A percentile compares a stretch with the other conserved stretches of the same genome.
Evolutionary conservation across 2,797 vertebrate species (phyloP).

Genomic region (Chaetodon trifasciatus): DNA sequence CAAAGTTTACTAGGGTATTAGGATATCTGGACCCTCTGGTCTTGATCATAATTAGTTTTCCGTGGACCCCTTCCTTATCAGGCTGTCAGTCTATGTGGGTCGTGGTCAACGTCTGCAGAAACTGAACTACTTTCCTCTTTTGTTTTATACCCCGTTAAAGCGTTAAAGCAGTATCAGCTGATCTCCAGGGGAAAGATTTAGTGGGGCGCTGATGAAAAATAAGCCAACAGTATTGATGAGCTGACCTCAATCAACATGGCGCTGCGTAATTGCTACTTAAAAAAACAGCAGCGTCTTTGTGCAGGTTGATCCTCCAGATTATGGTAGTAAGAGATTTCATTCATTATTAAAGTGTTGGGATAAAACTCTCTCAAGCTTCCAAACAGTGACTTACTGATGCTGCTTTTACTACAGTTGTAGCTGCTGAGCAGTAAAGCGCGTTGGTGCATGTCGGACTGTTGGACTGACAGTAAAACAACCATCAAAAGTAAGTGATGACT

Average conservation of each 20-base stretch:
- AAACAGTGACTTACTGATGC: too few relatives aligned
- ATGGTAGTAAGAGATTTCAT: too few relatives aligned
- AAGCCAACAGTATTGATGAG: constrained; percentile 56
- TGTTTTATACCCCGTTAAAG: neutral
- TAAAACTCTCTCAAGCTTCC: too few relatives aligned
- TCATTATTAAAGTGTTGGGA: too few relatives aligned
- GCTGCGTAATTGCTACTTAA: neutral
- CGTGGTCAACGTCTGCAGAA: constrained; percentile 38
- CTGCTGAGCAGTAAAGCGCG: too few relatives aligned
- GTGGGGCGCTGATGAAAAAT: constrained; percentile 38
- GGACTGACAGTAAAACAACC: too few relatives aligned
- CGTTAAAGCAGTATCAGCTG: constrained; percentile 32
- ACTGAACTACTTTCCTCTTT: constrained; percentile 67
- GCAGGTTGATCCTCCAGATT: too few relatives aligned
- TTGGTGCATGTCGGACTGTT: too few relatives aligned
- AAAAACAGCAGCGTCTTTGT: too few relatives aligned
- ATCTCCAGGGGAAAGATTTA: constrained; percentile 55
- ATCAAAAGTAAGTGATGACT: too few relatives aligned
- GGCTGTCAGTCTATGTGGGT: constrained; percentile 56
- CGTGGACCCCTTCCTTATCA: constrained; percentile 36
- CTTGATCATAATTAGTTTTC: constrained; percentile 62
- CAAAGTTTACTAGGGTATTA: constrained; percentile 47
- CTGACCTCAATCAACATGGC: constrained; percentile 66
- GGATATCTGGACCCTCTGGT: constrained; percentile 50
- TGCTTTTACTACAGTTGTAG: too few relatives aligned